Evolutionary conservation across 2,113 vertebrate genomes (phyloP).

Genomic region (Panthera leo): DNA sequence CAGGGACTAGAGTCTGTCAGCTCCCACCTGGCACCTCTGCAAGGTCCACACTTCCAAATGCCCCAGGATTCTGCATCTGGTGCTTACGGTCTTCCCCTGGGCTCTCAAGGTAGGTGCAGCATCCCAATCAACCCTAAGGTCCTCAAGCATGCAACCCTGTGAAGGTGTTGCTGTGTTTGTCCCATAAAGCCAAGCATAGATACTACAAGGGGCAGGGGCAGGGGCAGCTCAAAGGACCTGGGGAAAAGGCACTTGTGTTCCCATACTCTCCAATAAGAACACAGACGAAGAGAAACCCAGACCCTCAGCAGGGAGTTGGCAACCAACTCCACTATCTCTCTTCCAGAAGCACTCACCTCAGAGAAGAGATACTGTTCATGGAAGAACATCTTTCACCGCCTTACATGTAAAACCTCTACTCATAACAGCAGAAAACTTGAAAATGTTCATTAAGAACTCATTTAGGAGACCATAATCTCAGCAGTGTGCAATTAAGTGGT

Average conservation of each 20-base stretch:
- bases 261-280: background rate
- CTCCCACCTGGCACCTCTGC: background rate
- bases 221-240: background rate
- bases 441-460: background rate
- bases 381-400: background rate
- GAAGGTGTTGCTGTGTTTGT: background rate
- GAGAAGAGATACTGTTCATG: background rate
- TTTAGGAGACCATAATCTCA: background rate
- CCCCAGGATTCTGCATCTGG: background rate
- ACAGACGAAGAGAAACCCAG: background rate
- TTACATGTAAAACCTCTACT: background rate
- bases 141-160: background rate
- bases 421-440: background rate
- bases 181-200: background rate
- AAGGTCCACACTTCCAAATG: background rate
- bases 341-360: background rate
- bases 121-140: background rate
- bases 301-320: background rate
- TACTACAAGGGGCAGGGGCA: background rate
- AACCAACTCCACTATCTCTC: background rate
- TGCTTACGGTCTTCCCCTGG: background rate
- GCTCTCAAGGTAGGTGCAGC: background rate
- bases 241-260: background rate
- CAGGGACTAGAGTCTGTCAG: background rate
- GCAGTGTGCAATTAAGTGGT: background rate